Conservation (phyloP, 2,888 invertebrate genomes). For the Pyrrhosoma nymphula region DNA sequence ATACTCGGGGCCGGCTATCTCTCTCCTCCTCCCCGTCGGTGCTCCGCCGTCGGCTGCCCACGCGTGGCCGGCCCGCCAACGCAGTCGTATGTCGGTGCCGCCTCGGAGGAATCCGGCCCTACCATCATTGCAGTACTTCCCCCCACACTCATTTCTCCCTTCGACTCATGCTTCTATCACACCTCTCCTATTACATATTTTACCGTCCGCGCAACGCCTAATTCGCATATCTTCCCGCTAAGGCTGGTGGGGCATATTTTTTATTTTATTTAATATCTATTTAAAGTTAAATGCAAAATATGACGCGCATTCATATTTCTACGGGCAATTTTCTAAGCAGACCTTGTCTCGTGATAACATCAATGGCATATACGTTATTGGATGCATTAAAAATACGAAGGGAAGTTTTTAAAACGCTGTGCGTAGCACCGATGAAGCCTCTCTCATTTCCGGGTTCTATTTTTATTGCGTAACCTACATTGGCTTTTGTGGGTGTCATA, state of each 20-base stretch:
- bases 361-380: neutral
- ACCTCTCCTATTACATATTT: neutral
- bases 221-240: neutral
- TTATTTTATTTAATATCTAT: neutral
- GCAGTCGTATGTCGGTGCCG: neutral
- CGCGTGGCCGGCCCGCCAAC: neutral
- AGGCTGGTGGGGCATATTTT: neutral
- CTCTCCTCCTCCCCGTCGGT: neutral
- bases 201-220: neutral
- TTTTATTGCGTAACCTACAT: neutral
- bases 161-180: neutral
- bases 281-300: neutral
- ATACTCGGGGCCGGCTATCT: constrained; percentile 17
- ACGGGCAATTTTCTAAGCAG: neutral
- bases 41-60: neutral
- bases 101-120: neutral
- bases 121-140: neutral
- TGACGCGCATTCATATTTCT: neutral
- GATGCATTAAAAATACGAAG: neutral
- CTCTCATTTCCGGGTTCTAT: neutral
- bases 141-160: neutral
- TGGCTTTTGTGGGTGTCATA: neutral
- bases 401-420: neutral
- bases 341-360: neutral
- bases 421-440: neutral